phyloP scores from a whole-genome alignment of 1,140 invertebrate genomes.

The Harpegnathos saltator region DNA sequence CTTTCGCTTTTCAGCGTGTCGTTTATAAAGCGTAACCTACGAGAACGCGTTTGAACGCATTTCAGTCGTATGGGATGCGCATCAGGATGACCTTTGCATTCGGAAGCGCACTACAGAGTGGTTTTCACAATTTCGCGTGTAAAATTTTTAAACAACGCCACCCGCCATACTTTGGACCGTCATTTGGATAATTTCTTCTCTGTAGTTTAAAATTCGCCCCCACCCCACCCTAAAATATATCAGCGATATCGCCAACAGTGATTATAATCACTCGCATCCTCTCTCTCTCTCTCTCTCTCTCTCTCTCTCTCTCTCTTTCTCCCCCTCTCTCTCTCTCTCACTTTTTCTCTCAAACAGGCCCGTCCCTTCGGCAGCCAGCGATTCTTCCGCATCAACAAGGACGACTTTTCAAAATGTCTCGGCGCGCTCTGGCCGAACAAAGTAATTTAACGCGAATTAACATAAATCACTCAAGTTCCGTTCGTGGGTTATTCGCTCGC shows the following conservation, averaged over 20 bases:
- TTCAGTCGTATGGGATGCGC: conserved; percentile 27
- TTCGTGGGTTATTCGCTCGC: conserved; percentile 69
- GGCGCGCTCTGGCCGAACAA: conserved; percentile 64
- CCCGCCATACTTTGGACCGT: not conserved
- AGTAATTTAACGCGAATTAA: conserved; percentile 81
- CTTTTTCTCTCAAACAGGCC: too few species aligned
- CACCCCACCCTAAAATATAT: too few species aligned
- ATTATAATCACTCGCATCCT: not conserved
- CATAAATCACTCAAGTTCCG: conserved; percentile 77
- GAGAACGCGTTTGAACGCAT: conserved; percentile 36
- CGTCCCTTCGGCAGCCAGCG: too few species aligned
- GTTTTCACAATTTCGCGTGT: conserved; percentile 34
- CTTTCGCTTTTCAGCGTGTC: conserved; percentile 43
- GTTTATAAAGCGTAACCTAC: conserved; percentile 16
- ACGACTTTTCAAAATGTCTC: conserved; percentile 68
- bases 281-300: not conserved
- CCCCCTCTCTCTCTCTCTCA: not conserved
- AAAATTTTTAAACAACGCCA: conserved; percentile 43
- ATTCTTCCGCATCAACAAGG: not conserved
- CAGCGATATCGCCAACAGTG: not conserved
- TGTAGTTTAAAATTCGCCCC: too few species aligned
- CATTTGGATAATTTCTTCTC: not conserved
- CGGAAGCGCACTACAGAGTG: conserved; percentile 4
- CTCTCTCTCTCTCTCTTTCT: not conserved
- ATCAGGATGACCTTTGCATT: conserved; percentile 17